Conservation (phyloP, 2,113 vertebrate genomes). For the Stercorarius parasiticus region DNA sequence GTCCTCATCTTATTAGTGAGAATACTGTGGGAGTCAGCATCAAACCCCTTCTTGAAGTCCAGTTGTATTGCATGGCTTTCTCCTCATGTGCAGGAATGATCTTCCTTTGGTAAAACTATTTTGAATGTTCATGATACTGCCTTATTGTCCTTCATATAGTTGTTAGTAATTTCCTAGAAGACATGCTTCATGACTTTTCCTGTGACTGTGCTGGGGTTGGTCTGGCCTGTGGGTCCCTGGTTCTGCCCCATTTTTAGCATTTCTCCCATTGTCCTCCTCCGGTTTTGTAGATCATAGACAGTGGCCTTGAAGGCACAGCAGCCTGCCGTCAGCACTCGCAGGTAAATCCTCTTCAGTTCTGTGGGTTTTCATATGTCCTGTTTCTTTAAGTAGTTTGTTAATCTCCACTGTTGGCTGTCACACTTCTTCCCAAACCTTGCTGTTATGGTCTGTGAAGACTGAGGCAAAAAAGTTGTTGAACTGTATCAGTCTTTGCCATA, state of each 20-base stretch:
- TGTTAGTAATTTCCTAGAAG: not conserved
- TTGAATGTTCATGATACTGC: not conserved
- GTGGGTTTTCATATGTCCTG: not conserved
- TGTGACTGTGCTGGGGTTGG: not conserved
- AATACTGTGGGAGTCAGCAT: not conserved
- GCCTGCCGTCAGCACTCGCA: not conserved
- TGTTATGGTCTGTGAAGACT: not conserved
- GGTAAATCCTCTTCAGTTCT: not conserved
- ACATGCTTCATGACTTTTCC: not conserved
- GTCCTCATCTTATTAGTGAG: not conserved
- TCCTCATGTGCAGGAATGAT: not conserved
- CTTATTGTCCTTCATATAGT: not conserved
- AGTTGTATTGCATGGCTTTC: not conserved
- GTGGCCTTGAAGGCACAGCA: not conserved
- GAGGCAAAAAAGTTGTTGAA: not conserved
- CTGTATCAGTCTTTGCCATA: rapidly evolving
- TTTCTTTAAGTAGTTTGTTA: not conserved
- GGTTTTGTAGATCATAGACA: not conserved
- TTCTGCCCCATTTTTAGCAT: not conserved
- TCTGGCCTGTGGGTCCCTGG: not conserved
- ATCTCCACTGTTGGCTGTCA: not conserved
- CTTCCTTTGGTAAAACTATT: not conserved
- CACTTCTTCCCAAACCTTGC: not conserved
- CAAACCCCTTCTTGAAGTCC: not conserved
- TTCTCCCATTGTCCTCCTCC: not conserved